Conservation (phyloP, 2,888 invertebrate species). For the Chromoteleia sp. region DNA sequence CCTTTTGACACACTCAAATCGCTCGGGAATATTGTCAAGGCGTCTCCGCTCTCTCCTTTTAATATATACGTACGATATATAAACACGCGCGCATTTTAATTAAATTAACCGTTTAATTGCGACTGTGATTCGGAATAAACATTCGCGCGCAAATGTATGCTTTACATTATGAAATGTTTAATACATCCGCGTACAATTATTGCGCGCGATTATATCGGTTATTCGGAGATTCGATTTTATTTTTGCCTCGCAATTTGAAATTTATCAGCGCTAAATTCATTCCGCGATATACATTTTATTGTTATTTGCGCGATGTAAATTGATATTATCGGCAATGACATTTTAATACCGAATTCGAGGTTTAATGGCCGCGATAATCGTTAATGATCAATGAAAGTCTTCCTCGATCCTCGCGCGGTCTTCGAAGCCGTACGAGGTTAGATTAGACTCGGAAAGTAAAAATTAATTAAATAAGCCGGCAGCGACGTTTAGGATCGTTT, state of each 20-base stretch:
- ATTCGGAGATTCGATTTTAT: too few relatives aligned
- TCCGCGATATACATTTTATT: not conserved
- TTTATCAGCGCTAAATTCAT: not conserved
- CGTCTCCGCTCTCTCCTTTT: not conserved
- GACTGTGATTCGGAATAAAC: slow-evolving; percentile 6
- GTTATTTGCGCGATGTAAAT: not conserved
- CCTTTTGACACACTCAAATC: not conserved
- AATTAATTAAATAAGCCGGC: slow-evolving; percentile 53
- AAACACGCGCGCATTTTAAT: slow-evolving; percentile 1
- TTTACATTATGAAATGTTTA: not conserved
- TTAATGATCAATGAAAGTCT: slow-evolving; percentile 56
- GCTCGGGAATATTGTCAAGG: not conserved
- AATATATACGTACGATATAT: not conserved
- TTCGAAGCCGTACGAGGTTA: slow-evolving; percentile 42
- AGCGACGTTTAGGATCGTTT: slow-evolving; percentile 43
- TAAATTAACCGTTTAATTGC: slow-evolving; percentile 16
- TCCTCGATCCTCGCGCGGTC: slow-evolving; percentile 34
- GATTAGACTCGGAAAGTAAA: slow-evolving; percentile 48
- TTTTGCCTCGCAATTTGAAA: too few relatives aligned
- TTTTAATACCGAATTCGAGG: slow-evolving; percentile 24
- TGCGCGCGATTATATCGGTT: too few relatives aligned
- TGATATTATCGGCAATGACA: not conserved
- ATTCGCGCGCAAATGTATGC: not conserved
- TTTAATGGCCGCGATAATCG: slow-evolving; percentile 47
- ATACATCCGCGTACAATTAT: not conserved